Percentiles rank a stretch among this genome's conserved stretches.
Conservation (phyloP, 2,113 vertebrate genomes). For the Chitala chitala region DNA sequence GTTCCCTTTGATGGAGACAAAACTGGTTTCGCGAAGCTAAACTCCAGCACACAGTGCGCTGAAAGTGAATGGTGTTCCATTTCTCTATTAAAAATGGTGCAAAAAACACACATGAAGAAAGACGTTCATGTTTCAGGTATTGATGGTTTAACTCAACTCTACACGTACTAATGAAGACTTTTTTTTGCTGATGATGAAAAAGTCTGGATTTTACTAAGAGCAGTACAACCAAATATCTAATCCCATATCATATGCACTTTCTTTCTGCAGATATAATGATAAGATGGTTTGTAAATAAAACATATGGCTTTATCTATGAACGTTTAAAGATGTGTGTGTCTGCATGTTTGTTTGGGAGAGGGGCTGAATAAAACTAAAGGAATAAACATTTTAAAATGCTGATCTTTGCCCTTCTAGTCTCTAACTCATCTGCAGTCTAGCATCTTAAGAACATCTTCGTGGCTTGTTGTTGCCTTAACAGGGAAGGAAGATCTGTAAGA, state of each 20-base stretch:
- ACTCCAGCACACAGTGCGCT: neutral
- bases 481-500: neutral
- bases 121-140: too few relatives aligned
- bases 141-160: too few relatives aligned
- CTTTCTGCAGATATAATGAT: neutral
- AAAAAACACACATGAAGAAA: too few relatives aligned
- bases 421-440: neutral
- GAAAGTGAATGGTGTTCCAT: too few relatives aligned
- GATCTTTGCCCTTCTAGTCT: neutral
- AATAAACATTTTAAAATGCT: neutral
- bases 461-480: neutral
- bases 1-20: neutral
- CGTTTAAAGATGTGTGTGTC: constrained; percentile 34
- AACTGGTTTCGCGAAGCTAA: neutral
- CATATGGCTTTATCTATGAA: constrained; percentile 49
- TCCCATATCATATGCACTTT: neutral
- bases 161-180: too few relatives aligned
- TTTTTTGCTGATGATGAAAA: neutral
- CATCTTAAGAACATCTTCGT: neutral
- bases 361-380: neutral
- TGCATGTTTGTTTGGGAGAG: too few relatives aligned
- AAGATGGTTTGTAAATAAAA: constrained; percentile 44
- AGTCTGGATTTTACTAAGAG: neutral
- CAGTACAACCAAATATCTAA: neutral
- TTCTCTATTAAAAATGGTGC: too few relatives aligned